A percentile compares a stretch with the other conserved stretches of the same genome.
Conservation (phyloP, 2,797 vertebrate species). For the Hypotaenidia philippensis region DNA sequence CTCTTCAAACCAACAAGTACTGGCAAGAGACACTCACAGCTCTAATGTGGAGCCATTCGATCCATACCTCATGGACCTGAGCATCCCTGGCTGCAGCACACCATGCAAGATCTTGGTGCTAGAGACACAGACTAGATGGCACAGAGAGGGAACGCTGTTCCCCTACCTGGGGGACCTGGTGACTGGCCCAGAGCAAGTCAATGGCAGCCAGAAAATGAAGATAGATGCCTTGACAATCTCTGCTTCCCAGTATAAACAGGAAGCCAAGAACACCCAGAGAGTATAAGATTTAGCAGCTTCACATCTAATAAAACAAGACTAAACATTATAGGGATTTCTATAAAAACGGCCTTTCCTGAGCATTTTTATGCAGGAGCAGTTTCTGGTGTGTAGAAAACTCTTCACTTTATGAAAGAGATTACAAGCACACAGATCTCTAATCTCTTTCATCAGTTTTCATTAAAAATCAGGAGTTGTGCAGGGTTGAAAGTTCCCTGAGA, state of each 20-base stretch:
- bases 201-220: not conserved
- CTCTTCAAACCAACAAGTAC: not conserved
- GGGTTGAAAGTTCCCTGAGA: conserved; percentile 16
- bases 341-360: not conserved
- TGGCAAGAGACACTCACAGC: rapidly evolving
- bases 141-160: not conserved
- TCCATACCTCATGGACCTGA: not conserved
- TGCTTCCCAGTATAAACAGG: not conserved
- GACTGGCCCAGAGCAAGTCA: not conserved
- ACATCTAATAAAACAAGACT: conserved; percentile 9
- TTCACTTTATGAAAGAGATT: conserved; percentile 4
- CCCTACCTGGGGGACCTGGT: not conserved
- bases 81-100: rapidly evolving
- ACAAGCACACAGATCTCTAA: not conserved
- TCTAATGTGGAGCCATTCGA: not conserved
- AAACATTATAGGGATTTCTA: not conserved
- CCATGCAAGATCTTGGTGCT: not conserved
- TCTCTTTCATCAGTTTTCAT: conserved; percentile 53
- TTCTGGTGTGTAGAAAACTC: not conserved
- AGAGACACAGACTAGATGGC: rapidly evolving
- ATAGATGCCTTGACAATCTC: not conserved
- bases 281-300: not conserved
- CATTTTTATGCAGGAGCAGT: not conserved
- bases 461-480: conserved; percentile 4
- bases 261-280: not conserved